phyloP scores from a whole-genome alignment of 2,797 vertebrate species.

The Catharus ustulatus region DNA sequence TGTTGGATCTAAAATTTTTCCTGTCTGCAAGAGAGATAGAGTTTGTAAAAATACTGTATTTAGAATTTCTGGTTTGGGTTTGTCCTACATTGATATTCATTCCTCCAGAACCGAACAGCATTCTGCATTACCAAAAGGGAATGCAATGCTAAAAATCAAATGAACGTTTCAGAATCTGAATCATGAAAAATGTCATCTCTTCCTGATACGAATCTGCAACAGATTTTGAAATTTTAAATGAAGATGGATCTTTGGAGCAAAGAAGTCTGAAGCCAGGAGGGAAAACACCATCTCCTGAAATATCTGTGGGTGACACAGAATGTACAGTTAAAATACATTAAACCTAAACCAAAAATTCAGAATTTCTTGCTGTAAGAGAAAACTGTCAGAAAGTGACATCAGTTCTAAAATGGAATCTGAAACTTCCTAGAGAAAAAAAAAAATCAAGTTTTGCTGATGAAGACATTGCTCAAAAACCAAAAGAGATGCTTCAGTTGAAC shows the following conservation, averaged over 20 bases:
- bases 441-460: neutral
- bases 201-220: neutral
- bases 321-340: constrained; percentile 52
- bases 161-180: neutral
- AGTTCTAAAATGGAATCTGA: neutral
- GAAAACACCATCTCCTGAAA: neutral
- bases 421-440: neutral
- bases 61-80: neutral
- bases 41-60: neutral
- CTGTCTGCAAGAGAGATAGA: neutral
- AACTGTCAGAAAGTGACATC: neutral
- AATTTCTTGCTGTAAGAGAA: neutral
- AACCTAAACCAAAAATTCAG: constrained; percentile 64
- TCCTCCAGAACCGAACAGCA: neutral
- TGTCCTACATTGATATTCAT: neutral
- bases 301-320: neutral
- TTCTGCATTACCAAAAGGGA: neutral
- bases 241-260: neutral
- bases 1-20: neutral
- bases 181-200: neutral
- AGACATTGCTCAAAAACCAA: neutral
- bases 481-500: neutral
- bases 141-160: neutral
- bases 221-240: constrained; percentile 17
- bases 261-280: neutral